Base-by-base conservation (phyloP, 2,113 vertebrate species). In the Lasiurus borealis region DNA sequence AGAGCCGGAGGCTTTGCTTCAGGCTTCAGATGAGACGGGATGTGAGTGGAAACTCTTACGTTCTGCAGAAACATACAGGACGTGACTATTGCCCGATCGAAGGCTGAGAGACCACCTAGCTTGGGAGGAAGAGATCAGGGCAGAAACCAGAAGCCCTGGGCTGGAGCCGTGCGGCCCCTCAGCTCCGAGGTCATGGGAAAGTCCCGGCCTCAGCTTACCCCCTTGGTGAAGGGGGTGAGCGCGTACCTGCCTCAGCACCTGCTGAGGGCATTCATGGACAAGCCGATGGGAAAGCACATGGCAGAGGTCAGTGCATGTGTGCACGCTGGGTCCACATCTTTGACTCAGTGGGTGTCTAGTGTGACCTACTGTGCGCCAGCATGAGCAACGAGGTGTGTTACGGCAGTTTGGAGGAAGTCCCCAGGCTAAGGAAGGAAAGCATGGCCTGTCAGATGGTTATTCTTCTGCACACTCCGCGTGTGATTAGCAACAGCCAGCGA, bases 361-460 rank as follows among this genome's bases (percentile, higher is more conserved):
- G 16, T 21, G 44, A 31, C 86, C 89, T 86, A 59, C 86, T 72
- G 75, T 84, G 75, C 91, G 50, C 86, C 12, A 0, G 25, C 10
- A 14, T 2, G 68, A 68, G 1, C 46, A 5, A 50, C 18, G 48
- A 19, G 48, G 36, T 52, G 25, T 18, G 48, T 64, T 1, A 3
- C 27, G 80, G 86, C 66, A 34, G 1, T 31, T 48, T 34, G 83
- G 84, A 21, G 18, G 54, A 64, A 34, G 83, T 9, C 91, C 62
- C 16, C 46, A 82, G 88, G 95, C 97, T 87, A 71, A 95, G 90
- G 85, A 68, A 94, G 83, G 1, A 8, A 71, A 93, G 93, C 88
- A 94, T 78, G 72, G 81, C 95, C 76, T 92, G 96, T 96, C 97
- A 98, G 97, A 97, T 97, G 97, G 98, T 82, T 85, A 92, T 75